Base-by-base conservation (phyloP, 2,888 invertebrate species). In the Cyrtodaria siliqua region DNA sequence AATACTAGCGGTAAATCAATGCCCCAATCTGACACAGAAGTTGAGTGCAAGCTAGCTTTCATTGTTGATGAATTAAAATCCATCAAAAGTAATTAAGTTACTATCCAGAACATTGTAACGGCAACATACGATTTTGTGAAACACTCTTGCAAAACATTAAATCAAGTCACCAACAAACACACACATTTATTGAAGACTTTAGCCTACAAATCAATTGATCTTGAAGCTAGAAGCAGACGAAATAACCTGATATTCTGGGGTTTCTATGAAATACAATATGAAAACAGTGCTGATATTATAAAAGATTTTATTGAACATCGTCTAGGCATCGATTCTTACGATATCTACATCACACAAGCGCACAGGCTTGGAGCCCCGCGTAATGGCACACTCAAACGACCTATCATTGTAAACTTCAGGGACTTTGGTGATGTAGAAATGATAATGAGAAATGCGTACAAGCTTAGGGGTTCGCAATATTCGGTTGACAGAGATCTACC, bases 131-230 rank as follows among this genome's bases (percentile, higher is more conserved):
- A 33, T 4, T 33, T 33, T 33, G 12, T 33, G 33, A 33, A 12
- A 33, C 4, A 33, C 4, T 33, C 33, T 33, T 33, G 33, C 33
- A 33, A 33, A 33, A 33, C 33, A 33, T 33, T 44, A 16, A 16
- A 44, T 20, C 44, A 44, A 20, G 20, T 20, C 16, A 44, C 44
- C 44, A 44, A 44, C 20, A 44, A 16, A 44, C 44, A 44, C 6
- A 18, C 44, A 18, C n/a, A 44, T 16, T 44, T 44, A 16, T 20
- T 44, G 20, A 44, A 44, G 44, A 44, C 44, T 9, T 44, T 44
- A n/a, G 44, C 44, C 44, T 44, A 44, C 44, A 44, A 44, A 44
- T 44, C 44, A 16, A 44, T 44, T 44, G 44, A 44, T 44, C 16
- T 44, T 16, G 44, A 44, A 44, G 44, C 44, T 20, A 44, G 44